Conservation (phyloP, 2,888 invertebrate species). For the Schizotus pectinicornis region DNA sequence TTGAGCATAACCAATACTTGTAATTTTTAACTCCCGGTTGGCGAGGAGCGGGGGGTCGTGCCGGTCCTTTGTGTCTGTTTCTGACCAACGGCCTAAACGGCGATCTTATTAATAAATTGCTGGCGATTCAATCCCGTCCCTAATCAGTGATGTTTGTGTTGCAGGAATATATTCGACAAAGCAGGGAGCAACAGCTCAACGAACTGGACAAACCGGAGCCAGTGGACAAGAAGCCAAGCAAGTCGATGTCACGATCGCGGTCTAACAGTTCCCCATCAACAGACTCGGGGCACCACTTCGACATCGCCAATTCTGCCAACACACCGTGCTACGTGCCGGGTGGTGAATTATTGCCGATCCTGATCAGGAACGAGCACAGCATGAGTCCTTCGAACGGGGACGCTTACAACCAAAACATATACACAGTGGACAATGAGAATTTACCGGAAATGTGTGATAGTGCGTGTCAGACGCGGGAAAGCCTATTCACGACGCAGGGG, state of each 20-base stretch:
- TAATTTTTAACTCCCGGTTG: too few species aligned
- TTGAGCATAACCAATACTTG: too few species aligned
- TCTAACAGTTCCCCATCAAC: conserved; percentile 49
- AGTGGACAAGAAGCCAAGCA: conserved; percentile 25
- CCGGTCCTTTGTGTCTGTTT: too few species aligned
- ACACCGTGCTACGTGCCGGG: conserved; percentile 61
- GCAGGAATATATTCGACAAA: conserved; percentile 78
- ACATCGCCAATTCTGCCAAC: conserved; percentile 42
- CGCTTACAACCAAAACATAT: conserved; percentile 47
- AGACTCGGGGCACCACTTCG: conserved; percentile 46
- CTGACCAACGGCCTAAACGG: neutral
- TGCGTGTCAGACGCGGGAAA: conserved; percentile 85
- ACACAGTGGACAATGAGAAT: conserved; percentile 49
- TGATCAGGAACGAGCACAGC: conserved; percentile 51
- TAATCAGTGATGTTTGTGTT: conserved; percentile 38
- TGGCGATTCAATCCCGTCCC: neutral
- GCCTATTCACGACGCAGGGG: conserved; percentile 65
- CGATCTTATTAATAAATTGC: neutral
- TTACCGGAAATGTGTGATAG: conserved; percentile 72
- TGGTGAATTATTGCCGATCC: conserved; percentile 56
- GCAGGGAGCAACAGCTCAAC: conserved; percentile 80
- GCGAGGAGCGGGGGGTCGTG: too few species aligned
- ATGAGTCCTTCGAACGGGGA: conserved; percentile 48
- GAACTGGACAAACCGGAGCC: conserved; percentile 61
- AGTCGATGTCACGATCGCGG: conserved; percentile 37